phyloP scores from a whole-genome alignment of 37 sponge, comb jelly and placozoan genomes.

The Ianthella basta region DNA sequence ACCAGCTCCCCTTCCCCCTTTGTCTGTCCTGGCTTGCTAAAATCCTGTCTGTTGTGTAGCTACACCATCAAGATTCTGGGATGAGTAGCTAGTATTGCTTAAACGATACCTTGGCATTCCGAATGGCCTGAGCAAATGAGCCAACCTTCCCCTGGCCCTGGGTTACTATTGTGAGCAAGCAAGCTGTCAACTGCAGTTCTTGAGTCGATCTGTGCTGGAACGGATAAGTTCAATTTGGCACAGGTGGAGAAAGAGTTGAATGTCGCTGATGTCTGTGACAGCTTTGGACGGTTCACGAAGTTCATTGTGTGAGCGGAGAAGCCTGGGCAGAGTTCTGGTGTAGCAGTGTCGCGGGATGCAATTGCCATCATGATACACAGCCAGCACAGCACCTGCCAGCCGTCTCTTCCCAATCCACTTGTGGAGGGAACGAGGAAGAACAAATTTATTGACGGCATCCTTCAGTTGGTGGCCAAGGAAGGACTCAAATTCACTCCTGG shows the following conservation, averaged over 20 bases:
- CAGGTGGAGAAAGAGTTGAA: slow-evolving; percentile 4
- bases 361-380: slow-evolving; percentile 8
- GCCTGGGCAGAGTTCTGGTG: slow-evolving; percentile 7
- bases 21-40: no score
- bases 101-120: no score
- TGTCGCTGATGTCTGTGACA: background rate
- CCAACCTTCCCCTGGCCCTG: no score
- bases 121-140: no score
- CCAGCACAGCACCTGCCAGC: slow-evolving; percentile 7
- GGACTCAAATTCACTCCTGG: slow-evolving; percentile 9
- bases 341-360: slow-evolving; percentile 23
- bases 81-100: no score
- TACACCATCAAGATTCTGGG: no score
- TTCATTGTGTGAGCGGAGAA: background rate
- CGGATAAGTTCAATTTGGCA: background rate
- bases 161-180: background rate
- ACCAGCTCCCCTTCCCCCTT: no score
- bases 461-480: slow-evolving; percentile 12
- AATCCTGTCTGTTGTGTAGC: no score
- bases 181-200: background rate
- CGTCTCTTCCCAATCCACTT: slow-evolving; percentile 1
- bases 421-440: slow-evolving; percentile 22
- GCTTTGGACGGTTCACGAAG: background rate
- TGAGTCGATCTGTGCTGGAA: background rate
- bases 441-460: slow-evolving; percentile 18